Percentiles rank a stretch among this genome's conserved stretches.
Evolutionary conservation across 2,113 vertebrate species (phyloP).

Genomic region (Athene cunicularia): DNA sequence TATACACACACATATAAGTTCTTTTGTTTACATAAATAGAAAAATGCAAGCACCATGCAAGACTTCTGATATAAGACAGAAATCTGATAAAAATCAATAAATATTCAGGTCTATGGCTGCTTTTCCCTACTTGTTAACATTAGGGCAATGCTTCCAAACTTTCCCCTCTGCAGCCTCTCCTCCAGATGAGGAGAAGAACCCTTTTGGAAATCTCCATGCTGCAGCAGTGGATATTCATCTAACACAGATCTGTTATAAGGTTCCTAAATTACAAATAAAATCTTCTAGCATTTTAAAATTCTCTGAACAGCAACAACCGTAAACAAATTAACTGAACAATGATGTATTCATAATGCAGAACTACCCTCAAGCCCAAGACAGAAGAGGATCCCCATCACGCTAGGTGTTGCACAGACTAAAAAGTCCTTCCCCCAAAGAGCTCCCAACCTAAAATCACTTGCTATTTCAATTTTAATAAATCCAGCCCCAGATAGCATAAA

Average conservation of each 20-base stretch:
- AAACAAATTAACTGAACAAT: neutral
- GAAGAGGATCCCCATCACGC: neutral
- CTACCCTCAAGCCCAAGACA: neutral
- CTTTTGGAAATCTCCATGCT: neutral
- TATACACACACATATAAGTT: fast-evolving
- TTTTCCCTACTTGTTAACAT: neutral
- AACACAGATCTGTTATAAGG: neutral
- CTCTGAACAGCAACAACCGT: neutral
- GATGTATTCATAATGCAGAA: neutral
- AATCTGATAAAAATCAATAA: neutral
- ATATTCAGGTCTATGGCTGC: neutral
- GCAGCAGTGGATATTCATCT: neutral
- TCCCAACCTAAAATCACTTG: neutral
- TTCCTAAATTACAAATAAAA: neutral
- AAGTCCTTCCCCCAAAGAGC: neutral
- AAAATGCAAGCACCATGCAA: fast-evolving
- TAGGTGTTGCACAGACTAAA: neutral
- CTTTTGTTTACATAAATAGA: neutral
- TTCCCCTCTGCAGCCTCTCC: neutral
- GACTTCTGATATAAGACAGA: neutral
- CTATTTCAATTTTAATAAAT: neutral
- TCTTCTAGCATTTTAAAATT: neutral
- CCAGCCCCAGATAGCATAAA: neutral
- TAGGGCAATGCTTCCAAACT: neutral
- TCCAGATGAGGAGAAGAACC: neutral